Conservation (phyloP, 2,888 invertebrate genomes). For the Conistra vaccinii region DNA sequence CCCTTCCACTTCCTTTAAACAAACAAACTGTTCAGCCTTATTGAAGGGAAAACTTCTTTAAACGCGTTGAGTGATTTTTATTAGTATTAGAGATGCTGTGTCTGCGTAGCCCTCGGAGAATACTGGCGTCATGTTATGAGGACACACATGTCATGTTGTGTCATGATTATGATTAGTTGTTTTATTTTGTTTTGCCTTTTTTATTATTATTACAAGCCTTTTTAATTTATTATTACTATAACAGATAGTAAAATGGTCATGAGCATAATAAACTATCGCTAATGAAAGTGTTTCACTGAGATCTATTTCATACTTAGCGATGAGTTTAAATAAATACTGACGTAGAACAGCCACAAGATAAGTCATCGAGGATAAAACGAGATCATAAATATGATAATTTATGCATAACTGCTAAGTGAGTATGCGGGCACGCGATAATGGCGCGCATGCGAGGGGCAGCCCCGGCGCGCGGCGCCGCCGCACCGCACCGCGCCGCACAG, state of each 20-base stretch:
- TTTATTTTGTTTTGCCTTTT: too few species aligned
- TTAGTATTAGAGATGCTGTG: too few species aligned
- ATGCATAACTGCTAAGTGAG: background rate
- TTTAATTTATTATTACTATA: too few species aligned
- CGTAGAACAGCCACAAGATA: background rate
- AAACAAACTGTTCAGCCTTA: too few species aligned
- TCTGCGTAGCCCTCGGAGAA: too few species aligned
- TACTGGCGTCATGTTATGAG: too few species aligned
- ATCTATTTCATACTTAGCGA: background rate
- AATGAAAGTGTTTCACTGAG: background rate
- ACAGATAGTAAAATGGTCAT: background rate
- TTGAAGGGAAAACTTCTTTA: too few species aligned
- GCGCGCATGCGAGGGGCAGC: constrained; percentile 29
- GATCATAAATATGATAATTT: constrained; percentile 18
- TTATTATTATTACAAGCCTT: background rate
- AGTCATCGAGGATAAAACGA: background rate
- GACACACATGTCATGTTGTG: too few species aligned
- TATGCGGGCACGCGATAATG: constrained; percentile 10
- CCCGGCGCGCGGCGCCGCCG: constrained; percentile 22
- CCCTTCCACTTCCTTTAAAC: too few species aligned
- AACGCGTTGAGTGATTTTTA: too few species aligned
- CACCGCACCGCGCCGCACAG: background rate
- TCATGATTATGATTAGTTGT: too few species aligned
- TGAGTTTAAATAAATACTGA: constrained; percentile 12
- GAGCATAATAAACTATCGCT: background rate